Evolutionary conservation across 2,888 invertebrate species (phyloP).

Genomic region (Stenurella melanura): DNA sequence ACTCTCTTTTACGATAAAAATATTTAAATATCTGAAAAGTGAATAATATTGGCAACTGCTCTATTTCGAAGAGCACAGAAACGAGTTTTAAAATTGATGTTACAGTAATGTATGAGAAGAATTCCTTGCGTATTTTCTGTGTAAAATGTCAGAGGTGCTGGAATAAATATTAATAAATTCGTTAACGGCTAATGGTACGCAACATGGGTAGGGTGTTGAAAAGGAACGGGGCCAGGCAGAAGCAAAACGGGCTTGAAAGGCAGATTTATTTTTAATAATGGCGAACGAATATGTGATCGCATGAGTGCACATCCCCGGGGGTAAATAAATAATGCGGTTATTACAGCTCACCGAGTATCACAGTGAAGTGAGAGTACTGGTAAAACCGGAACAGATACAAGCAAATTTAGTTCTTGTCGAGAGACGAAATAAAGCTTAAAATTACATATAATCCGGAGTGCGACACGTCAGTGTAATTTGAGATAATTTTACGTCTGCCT

Average conservation of each 20-base stretch:
- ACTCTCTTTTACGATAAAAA: too few species aligned
- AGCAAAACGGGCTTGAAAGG: constrained; percentile 55
- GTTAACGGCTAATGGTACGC: constrained; percentile 28
- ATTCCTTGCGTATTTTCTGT: not conserved
- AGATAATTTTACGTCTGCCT: constrained; percentile 71
- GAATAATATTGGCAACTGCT: too few species aligned
- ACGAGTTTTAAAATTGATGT: too few species aligned
- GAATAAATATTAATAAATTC: constrained; percentile 17
- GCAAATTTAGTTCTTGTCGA: constrained; percentile 59
- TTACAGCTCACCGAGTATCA: constrained; percentile 70
- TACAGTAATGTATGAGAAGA: too few species aligned
- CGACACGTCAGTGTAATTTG: constrained; percentile 67
- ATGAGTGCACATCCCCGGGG: constrained; percentile 68
- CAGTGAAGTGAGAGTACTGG: constrained; percentile 54
- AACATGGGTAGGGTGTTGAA: constrained; percentile 15
- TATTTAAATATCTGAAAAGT: too few species aligned
- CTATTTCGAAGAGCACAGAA: too few species aligned
- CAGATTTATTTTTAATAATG: constrained; percentile 72
- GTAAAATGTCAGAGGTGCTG: not conserved
- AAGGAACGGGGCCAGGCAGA: constrained; percentile 19
- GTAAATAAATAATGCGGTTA: constrained; percentile 73
- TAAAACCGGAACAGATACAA: constrained; percentile 46
- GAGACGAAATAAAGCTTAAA: constrained; percentile 50
- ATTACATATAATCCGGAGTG: constrained; percentile 37
- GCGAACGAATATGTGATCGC: constrained; percentile 67